These are phyloP conservation scores for Caretta caretta DNA, from an alignment of 2,113 vertebrate species.

Conservation along the genomic window DNA sequence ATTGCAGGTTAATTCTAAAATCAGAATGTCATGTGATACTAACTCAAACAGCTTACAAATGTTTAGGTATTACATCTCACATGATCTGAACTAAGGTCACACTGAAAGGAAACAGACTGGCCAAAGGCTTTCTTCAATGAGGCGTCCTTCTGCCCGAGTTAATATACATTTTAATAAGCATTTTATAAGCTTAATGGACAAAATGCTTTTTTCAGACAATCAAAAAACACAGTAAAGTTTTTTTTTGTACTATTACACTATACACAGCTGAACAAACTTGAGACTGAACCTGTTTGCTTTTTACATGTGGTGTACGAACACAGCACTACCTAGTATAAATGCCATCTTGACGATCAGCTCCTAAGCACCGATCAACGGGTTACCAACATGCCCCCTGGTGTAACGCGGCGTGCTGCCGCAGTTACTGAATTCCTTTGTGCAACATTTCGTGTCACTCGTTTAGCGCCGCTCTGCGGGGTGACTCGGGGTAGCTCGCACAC, in stretches of 20 bases:
- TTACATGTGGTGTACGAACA: not conserved
- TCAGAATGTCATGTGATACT: fast-evolving
- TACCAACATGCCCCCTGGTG: not conserved
- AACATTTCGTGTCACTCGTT: not conserved
- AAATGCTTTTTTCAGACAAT: not conserved
- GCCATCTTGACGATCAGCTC: not conserved
- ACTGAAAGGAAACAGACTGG: fast-evolving
- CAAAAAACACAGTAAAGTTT: not conserved
- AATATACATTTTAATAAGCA: not conserved
- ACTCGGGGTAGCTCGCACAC: too few species aligned
- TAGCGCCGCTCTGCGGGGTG: not conserved
- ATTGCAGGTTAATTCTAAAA: fast-evolving
- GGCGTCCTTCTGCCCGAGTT: fast-evolving
- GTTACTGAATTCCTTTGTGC: not conserved
- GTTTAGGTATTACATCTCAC: fast-evolving
- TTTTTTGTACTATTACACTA: not conserved
- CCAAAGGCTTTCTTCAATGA: fast-evolving
- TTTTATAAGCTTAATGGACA: not conserved
- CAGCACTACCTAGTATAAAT: not conserved
- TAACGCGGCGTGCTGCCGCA: not conserved
- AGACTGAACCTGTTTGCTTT: not conserved
- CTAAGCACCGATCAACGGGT: not conserved
- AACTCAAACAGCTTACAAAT: not conserved
- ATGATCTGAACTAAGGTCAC: not conserved
- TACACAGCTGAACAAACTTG: not conserved